Evolutionary conservation across 2,888 invertebrate species (phyloP).

Genomic region (Tetranychus truncatus): DNA sequence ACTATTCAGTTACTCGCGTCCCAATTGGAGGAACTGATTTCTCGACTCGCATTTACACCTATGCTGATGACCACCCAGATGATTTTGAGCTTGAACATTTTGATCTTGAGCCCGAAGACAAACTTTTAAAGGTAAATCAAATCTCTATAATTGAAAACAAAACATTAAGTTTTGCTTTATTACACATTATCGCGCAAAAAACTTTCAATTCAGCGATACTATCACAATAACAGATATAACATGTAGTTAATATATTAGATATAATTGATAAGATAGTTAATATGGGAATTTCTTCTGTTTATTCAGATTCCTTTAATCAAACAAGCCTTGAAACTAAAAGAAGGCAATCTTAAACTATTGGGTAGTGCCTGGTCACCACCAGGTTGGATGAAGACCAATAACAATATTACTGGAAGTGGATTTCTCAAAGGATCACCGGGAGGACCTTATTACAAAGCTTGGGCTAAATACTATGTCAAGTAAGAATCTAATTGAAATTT

Average conservation of each 20-base stretch:
- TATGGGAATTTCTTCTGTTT: slow-evolving; percentile 24
- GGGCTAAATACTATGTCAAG: slow-evolving; percentile 61
- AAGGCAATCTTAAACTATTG: slow-evolving; percentile 34
- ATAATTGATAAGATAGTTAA: background rate
- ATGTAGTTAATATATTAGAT: too few relatives aligned
- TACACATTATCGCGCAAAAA: too few relatives aligned
- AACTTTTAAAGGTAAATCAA: slow-evolving; percentile 14
- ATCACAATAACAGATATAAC: too few relatives aligned
- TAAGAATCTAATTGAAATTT: slow-evolving; percentile 29
- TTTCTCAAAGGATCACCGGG: slow-evolving; percentile 31
- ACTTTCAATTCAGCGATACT: background rate
- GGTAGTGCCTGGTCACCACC: slow-evolving; percentile 41
- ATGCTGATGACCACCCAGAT: slow-evolving; percentile 49
- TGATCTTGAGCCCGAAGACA: slow-evolving; percentile 17
- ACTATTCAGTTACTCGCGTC: slow-evolving; percentile 57
- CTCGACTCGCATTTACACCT: slow-evolving; percentile 59
- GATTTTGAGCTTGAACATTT: slow-evolving; percentile 20
- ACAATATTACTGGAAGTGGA: slow-evolving; percentile 36
- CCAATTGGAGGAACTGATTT: slow-evolving; percentile 75
- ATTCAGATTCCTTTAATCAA: slow-evolving; percentile 34
- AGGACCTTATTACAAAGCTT: slow-evolving; percentile 49
- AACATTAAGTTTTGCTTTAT: too few relatives aligned
- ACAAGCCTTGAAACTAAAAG: slow-evolving; percentile 27
- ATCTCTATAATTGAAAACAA: background rate
- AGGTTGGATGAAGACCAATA: slow-evolving; percentile 41